phyloP scores from a whole-genome alignment of 2,797 vertebrate genomes.

The Acanthurus leucopareius region DNA sequence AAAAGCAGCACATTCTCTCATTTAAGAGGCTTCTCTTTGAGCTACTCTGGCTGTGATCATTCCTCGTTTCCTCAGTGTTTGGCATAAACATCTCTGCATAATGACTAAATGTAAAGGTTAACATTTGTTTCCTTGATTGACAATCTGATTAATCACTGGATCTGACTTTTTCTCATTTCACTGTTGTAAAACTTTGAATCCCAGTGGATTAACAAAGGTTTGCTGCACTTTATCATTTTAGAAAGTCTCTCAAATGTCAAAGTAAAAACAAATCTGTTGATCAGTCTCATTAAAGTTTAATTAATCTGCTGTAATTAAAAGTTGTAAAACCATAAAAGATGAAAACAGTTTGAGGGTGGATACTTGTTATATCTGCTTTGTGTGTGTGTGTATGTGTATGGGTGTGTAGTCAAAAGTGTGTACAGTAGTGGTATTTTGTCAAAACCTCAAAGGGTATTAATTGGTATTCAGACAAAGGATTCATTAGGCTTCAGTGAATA shows the following conservation, averaged over 20 bases:
- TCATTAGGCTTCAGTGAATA: background rate
- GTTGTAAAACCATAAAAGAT: conserved; percentile 30
- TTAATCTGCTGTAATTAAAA: conserved; percentile 35
- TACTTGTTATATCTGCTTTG: conserved; percentile 6
- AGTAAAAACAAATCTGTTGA: conserved; percentile 34
- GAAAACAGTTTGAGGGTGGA: conserved; percentile 12
- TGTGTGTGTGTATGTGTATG: background rate
- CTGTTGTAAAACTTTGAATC: conserved; percentile 3
- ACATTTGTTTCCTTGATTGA: background rate
- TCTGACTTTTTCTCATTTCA: conserved; percentile 8
- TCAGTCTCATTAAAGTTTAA: conserved; percentile 44
- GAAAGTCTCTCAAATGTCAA: conserved; percentile 45
- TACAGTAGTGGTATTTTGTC: background rate
- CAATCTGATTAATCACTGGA: background rate
- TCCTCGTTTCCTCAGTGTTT: background rate
- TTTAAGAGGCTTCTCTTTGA: background rate
- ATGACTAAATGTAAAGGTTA: background rate
- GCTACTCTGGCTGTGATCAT: background rate
- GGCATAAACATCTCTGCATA: background rate
- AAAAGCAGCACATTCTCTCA: background rate
- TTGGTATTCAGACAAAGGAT: conserved; percentile 8
- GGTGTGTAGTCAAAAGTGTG: background rate
- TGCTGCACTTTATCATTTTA: conserved; percentile 12
- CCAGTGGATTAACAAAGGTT: conserved; percentile 35
- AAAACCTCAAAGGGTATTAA: background rate